Evolutionary conservation across 2,797 vertebrate genomes (phyloP).

Genomic region (Neostethus bicornis): DNA sequence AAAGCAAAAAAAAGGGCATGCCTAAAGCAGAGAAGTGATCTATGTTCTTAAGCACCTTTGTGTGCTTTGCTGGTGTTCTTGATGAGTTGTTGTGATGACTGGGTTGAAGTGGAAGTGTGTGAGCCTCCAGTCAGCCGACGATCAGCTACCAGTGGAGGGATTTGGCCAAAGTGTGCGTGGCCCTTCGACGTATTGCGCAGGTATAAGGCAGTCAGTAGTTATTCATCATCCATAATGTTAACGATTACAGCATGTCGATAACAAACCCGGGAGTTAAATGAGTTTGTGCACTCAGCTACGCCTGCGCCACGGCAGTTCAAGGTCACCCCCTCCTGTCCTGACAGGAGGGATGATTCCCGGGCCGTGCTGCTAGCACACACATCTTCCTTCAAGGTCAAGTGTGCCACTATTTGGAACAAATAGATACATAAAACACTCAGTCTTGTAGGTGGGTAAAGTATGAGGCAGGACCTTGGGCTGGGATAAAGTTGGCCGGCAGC

Average conservation of each 20-base stretch:
- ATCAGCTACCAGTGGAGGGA: constrained; percentile 30
- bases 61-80: constrained; percentile 36
- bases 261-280: constrained; percentile 80
- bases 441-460: constrained; percentile 69
- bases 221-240: constrained; percentile 84
- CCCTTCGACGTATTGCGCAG: constrained; percentile 57
- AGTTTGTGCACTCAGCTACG: constrained; percentile 81
- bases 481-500: constrained; percentile 66
- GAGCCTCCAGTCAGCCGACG: constrained; percentile 58
- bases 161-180: constrained; percentile 3
- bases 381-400: constrained; percentile 81
- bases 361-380: constrained; percentile 65
- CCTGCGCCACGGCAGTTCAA: constrained; percentile 77
- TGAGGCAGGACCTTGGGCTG: constrained; percentile 66
- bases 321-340: constrained; percentile 72
- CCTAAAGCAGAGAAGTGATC: constrained; percentile 44
- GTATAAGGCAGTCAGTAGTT: constrained; percentile 74
- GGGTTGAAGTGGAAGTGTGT: constrained; percentile 59
- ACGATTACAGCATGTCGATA: constrained; percentile 83
- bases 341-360: constrained; percentile 80
- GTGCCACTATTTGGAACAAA: constrained; percentile 81
- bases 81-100: constrained; percentile 59
- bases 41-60: constrained; percentile 50
- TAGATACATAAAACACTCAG: constrained; percentile 81
- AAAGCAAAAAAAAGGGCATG: constrained; percentile 12